phyloP scores from a whole-genome alignment of 2,888 invertebrate genomes.

The Idaea dimidiata region DNA sequence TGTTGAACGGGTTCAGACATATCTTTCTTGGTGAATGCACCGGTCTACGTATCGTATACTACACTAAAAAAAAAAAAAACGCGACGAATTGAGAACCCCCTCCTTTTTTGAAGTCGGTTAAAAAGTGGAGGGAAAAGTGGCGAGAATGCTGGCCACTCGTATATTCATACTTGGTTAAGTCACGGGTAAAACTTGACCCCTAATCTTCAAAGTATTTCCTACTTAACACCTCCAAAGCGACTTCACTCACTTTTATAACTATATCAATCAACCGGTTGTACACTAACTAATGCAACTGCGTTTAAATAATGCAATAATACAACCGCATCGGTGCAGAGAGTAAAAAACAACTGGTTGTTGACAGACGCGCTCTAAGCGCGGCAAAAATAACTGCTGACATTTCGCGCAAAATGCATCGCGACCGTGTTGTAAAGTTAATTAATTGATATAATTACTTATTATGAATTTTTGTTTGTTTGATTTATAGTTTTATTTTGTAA shows the following conservation, averaged over 20 bases:
- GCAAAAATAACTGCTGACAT: conserved; percentile 71
- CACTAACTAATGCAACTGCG: neutral
- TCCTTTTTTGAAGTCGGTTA: too few relatives aligned
- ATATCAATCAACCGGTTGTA: neutral
- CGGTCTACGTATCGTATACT: too few relatives aligned
- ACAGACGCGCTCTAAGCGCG: conserved; percentile 38
- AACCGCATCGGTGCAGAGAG: neutral
- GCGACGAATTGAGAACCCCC: too few relatives aligned
- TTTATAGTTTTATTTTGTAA: neutral
- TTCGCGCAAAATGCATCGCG: conserved; percentile 52
- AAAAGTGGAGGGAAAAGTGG: too few relatives aligned
- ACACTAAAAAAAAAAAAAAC: too few relatives aligned
- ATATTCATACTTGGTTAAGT: too few relatives aligned
- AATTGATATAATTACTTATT: neutral
- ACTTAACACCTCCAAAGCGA: neutral
- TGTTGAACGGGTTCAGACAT: too few relatives aligned
- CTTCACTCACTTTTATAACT: neutral
- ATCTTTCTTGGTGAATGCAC: too few relatives aligned
- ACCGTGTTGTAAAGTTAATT: conserved; percentile 14
- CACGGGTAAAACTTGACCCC: too few relatives aligned
- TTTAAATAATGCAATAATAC: neutral
- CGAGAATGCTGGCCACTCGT: too few relatives aligned
- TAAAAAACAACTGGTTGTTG: conserved; percentile 21
- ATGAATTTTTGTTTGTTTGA: neutral
- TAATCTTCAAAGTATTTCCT: too few relatives aligned